Evolutionary conservation across 1,140 invertebrate genomes (phyloP).

Genomic region (Cherax destructor): DNA sequence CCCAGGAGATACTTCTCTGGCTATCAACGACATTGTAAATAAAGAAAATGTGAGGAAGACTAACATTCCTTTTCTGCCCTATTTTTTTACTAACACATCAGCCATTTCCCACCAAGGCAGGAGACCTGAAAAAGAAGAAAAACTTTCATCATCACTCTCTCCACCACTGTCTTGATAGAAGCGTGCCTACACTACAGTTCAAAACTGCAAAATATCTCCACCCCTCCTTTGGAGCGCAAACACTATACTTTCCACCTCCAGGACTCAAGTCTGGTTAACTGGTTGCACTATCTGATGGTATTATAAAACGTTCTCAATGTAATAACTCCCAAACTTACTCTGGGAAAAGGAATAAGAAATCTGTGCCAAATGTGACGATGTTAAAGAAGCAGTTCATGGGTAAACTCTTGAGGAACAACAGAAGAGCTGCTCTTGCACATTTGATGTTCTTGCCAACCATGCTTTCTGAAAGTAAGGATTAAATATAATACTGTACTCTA

Average conservation of each 20-base stretch:
- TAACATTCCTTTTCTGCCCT: not conserved
- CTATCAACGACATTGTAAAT: not conserved
- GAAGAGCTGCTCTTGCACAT: constrained; percentile 26
- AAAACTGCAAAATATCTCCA: too few species aligned
- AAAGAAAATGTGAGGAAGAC: not conserved
- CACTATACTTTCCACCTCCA: not conserved
- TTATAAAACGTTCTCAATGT: not conserved
- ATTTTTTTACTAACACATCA: too few species aligned
- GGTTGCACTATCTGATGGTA: not conserved
- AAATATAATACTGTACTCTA: too few species aligned
- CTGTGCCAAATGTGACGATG: constrained; percentile 28
- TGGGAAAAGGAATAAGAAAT: constrained; percentile 6
- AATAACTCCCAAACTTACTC: not conserved
- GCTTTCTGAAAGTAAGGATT: constrained; percentile 2
- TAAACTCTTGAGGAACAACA: constrained; percentile 52
- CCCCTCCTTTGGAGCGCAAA: too few species aligned
- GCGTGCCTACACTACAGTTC: too few species aligned
- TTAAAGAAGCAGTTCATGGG: constrained; percentile 41
- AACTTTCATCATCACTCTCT: too few species aligned
- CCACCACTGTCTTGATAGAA: too few species aligned
- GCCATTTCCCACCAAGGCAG: too few species aligned
- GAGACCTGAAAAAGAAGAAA: too few species aligned
- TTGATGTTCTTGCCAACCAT: constrained; percentile 36
- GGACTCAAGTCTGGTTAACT: not conserved
- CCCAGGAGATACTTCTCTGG: not conserved